Base-by-base conservation (phyloP, 2,797 vertebrate genomes). In the Macropodus opercularis region DNA sequence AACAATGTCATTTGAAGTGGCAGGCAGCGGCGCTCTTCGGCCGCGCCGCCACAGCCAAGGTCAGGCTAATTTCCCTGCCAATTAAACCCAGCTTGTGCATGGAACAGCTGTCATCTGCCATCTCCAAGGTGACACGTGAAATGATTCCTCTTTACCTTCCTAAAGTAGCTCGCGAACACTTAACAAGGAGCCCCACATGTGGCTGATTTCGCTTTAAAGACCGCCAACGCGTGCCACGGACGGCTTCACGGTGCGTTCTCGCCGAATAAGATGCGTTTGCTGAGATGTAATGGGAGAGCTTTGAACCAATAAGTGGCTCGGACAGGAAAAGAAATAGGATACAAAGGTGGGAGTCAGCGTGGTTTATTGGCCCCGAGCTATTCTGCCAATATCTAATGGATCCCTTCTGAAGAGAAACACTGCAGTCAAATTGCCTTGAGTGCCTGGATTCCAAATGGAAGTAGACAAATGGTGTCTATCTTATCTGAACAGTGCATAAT, bases 51-150 rank as follows among this genome's bases (percentile, higher is more conserved):
- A 26, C 80, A 85, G 83, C 72, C 89, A 91, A 90, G 89, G 90
- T 91, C 89, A 82, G 83, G 75, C 81, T 87, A 83, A 90, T 91
- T 90, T 90, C 81, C 79, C 83, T 64, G 43, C 82, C 90, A 91
- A 92, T 92, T 90, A 92, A 88, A 73, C 63, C 60, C 73, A 60
- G 86, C 77, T 76, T 85, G 79, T 77, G 69, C 78, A 61, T 53
- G 66, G 76, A 90, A 86, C 90, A 91, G 88, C 89, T 90, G 89
- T 88, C 89, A 88, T 83, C 77, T 73, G 84, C 80, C 80, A 82
- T 85, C 82, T 85, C 83, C 87, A 90, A 90, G 90, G 89, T 90
- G 90, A 92, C 87, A 90, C 85, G 61, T 86, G 82, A 85, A 78
- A 87, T 86, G 56, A 80, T 75, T 72, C 3, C 70, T 49, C 58